Percentiles rank a stretch among this genome's conserved stretches.
Conservation (phyloP, 2,113 vertebrate genomes). For the Monarcha castaneiventris region DNA sequence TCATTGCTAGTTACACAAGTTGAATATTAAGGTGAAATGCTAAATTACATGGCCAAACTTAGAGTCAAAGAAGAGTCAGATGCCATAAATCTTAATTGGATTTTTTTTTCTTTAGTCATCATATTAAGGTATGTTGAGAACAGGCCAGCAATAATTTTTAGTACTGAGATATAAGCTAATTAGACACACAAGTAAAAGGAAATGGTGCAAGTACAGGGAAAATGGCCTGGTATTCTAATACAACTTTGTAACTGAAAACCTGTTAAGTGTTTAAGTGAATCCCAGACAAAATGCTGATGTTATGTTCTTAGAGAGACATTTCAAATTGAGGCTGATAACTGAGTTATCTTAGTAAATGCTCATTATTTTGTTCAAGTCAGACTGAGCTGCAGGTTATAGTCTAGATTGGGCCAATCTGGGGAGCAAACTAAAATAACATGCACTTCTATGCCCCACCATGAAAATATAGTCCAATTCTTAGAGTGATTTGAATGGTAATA, state of each 20-base stretch:
- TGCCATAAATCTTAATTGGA: background rate
- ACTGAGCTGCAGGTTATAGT: background rate
- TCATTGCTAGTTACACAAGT: background rate
- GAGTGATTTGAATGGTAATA: background rate
- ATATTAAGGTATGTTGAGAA: background rate
- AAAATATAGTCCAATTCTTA: background rate
- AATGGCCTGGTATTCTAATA: background rate
- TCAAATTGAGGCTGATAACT: background rate
- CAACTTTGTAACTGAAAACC: background rate
- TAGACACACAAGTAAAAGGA: background rate
- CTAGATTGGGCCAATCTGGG: background rate
- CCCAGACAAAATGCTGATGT: background rate
- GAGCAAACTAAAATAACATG: background rate
- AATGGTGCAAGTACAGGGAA: background rate
- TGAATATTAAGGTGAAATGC: background rate
- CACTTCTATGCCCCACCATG: background rate
- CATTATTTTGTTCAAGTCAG: background rate
- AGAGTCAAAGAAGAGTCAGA: background rate
- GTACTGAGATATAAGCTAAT: background rate
- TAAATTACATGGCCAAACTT: background rate
- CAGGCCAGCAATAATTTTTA: background rate
- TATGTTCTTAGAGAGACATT: background rate
- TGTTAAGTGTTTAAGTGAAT: background rate
- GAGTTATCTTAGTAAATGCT: background rate
- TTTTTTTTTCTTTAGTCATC: background rate